Evolutionary conservation across 2,888 invertebrate genomes (phyloP), one percentile per base, ranked within the genome.

Genomic region (Tenthredo livida): DNA sequence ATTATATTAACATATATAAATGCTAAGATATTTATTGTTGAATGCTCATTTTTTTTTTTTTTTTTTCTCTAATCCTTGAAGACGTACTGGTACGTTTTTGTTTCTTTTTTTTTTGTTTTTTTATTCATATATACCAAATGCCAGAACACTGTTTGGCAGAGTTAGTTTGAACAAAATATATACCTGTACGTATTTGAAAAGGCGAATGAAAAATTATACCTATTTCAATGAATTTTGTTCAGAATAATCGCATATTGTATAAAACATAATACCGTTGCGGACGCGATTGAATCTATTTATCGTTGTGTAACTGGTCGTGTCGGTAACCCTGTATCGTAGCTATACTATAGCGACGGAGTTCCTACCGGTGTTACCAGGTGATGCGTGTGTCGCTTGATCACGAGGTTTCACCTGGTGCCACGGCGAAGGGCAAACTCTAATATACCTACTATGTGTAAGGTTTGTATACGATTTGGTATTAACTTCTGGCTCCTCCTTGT

Each of bases 31-130:
- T 88, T 86, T 86, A 89, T 88, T 88, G 87, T 89, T 90, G 86
- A 90, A 89, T 90, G 91, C 90, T 91, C 91, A 89, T 50, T 29
- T 21, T 75, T 88, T 43, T 21, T 6, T 43, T 12, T 70, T 5
- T 50, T 21, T 75, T 37, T 37, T 72, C n/a, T 15, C 40, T 37
- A 33, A 33, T 33, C 29, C 40, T n/a, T 5, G 87, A 87, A 89
- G 90, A 92, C 91, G 91, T 92, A 91, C 92, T 91, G 92, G 91
- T 92, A 92, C 91, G 92, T 92, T 91, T 88, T 43, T 21, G n/a
- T 43, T 12, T 70, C 15, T 50, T 12, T 75, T 37, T 70, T 37
- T 15, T 72, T 40, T 72, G 6, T 72, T 40, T 21, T 72, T 72
- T 72, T 37, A 21, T 33, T 67, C 25, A 15, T 33, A 15, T 33